Percentiles rank a stretch among this genome's conserved stretches.
Evolutionary conservation across 1,140 invertebrate genomes (phyloP).

Genomic region (Lethrus apterus): DNA sequence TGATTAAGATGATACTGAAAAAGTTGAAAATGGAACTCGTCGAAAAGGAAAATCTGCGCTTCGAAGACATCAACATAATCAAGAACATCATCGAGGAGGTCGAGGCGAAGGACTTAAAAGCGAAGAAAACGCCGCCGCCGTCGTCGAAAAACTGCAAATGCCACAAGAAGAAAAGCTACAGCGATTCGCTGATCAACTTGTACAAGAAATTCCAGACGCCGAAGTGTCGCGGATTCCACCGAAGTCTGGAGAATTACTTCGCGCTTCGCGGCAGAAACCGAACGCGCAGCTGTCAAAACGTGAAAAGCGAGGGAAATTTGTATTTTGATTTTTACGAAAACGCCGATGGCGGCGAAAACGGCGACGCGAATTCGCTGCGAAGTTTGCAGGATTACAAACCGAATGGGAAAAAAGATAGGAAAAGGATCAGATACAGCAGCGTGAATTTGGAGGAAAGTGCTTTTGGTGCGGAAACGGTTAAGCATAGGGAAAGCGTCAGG

Average conservation of each 20-base stretch:
- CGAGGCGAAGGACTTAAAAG: conserved; percentile 12
- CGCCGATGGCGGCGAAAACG: conserved; percentile 26
- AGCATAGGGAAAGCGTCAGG: conserved; percentile 29
- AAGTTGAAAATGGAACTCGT: conserved; percentile 24
- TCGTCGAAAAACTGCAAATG: conserved; percentile 2
- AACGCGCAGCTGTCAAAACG: conserved; percentile 11
- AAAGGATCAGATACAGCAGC: conserved; percentile 19
- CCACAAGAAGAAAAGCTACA: conserved; percentile 11
- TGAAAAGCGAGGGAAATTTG: conserved; percentile 15
- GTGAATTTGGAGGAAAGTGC: conserved; percentile 7
- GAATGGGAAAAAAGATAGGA: conserved; percentile 16
- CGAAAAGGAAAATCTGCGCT: conserved; percentile 24
- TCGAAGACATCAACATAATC: conserved; percentile 34
- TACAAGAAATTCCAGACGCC: conserved; percentile 11
- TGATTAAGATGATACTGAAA: conserved; percentile 30
- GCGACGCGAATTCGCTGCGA: conserved; percentile 24
- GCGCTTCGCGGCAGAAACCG: not conserved
- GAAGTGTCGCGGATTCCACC: not conserved
- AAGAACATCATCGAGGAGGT: conserved; percentile 35
- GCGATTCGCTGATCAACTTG: conserved; percentile 12
- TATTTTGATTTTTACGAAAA: conserved; percentile 34
- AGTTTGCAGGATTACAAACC: conserved; percentile 11
- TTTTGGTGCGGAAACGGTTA: conserved; percentile 4
- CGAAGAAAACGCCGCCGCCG: not conserved
- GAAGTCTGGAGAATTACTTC: conserved; percentile 9